Conservation (phyloP, 1,140 invertebrate genomes). For the Arion vulgaris region DNA sequence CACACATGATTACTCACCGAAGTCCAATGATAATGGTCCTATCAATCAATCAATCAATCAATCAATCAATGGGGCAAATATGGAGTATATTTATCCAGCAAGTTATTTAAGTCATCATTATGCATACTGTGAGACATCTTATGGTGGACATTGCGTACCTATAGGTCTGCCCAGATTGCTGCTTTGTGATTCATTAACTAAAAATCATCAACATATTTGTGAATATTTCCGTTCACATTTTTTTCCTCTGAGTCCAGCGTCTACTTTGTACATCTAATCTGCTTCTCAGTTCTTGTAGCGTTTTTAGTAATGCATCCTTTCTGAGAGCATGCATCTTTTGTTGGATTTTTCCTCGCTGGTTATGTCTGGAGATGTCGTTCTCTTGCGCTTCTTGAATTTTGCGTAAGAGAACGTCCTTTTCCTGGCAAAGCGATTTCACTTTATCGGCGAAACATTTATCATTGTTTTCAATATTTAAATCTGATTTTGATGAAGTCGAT, state of each 20-base stretch:
- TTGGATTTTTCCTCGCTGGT: background rate
- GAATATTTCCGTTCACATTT: background rate
- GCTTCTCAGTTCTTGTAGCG: background rate
- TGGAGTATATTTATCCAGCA: too few relatives aligned
- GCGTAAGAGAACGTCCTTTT: background rate
- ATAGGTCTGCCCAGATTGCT: too few relatives aligned
- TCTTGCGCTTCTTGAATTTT: slow-evolving; percentile 17
- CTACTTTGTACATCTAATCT: slow-evolving; percentile 7
- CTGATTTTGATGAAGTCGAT: background rate
- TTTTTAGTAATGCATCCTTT: background rate
- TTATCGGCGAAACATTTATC: background rate
- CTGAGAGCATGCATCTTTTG: background rate
- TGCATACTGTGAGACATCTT: too few relatives aligned
- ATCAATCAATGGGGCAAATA: too few relatives aligned
- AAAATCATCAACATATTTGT: too few relatives aligned
- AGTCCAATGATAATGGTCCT: too few relatives aligned
- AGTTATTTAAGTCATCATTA: too few relatives aligned
- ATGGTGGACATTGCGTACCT: too few relatives aligned
- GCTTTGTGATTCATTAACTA: too few relatives aligned
- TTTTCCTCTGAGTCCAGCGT: background rate
- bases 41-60: too few relatives aligned
- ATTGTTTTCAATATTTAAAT: background rate
- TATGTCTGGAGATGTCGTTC: background rate
- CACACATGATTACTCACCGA: too few relatives aligned
- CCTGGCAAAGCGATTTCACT: slow-evolving; percentile 1